Percentiles rank a stretch among this genome's conserved stretches.
These are phyloP conservation scores for Cantharis nigra DNA, from an alignment of 2,888 invertebrate genomes.

Conservation along the genomic window DNA sequence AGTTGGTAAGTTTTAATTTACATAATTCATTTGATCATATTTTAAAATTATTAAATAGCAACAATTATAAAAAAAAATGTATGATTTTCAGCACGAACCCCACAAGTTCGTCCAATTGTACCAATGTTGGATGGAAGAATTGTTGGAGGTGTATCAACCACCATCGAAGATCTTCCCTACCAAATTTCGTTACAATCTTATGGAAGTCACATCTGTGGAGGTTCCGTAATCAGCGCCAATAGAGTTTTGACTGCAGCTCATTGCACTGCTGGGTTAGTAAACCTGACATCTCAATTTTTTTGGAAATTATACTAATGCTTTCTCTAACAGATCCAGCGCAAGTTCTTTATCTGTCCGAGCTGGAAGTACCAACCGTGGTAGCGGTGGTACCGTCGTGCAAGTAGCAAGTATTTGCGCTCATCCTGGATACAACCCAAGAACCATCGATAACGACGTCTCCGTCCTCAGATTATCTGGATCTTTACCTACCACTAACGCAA, in stretches of 20 bases:
- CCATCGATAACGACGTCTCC: not conserved
- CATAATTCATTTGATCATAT: too few species aligned
- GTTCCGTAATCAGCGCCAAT: constrained; percentile 35
- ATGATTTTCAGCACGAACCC: not conserved
- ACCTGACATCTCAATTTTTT: not conserved
- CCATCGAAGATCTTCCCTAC: constrained; percentile 40
- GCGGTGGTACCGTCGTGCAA: not conserved
- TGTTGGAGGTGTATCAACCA: constrained; percentile 39
- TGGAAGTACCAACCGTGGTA: not conserved
- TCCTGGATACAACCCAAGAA: not conserved
- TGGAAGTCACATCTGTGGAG: constrained; percentile 40
- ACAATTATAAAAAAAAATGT: not conserved
- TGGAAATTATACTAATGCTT: not conserved
- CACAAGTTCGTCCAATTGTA: not conserved
- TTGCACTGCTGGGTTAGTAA: constrained; percentile 36
- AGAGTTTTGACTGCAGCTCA: constrained; percentile 43
- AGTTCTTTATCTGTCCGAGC: not conserved
- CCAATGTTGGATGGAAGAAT: constrained; percentile 36
- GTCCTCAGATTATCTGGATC: not conserved
- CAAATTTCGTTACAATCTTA: constrained; percentile 38
- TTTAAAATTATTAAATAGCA: not conserved
- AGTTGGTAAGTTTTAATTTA: too few species aligned
- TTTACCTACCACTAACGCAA: too few species aligned
- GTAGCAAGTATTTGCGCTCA: not conserved
- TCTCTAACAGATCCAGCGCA: not conserved